These are phyloP conservation scores for Elachura formosa DNA, from an alignment of 2,113 vertebrate genomes.

Conservation along the genomic window DNA sequence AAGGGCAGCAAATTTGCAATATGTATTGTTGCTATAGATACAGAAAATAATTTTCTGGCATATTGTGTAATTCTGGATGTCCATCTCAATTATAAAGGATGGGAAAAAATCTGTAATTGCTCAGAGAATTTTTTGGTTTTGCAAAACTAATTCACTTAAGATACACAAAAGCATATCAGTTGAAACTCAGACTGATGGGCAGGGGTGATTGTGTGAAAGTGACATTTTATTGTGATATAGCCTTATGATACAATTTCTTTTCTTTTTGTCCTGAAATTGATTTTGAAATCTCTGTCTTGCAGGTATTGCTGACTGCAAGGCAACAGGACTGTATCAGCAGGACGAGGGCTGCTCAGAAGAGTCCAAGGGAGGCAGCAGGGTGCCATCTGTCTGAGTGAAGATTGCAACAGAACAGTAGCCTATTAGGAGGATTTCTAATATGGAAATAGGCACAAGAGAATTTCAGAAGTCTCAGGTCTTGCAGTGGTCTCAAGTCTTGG, in stretches of 20 bases:
- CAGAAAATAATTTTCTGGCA: background rate
- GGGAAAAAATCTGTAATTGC: background rate
- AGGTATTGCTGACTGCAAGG: background rate
- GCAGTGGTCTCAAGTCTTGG: background rate
- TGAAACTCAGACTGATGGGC: background rate
- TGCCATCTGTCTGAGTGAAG: background rate
- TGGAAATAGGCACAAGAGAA: background rate
- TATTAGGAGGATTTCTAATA: background rate
- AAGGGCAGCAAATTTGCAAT: background rate
- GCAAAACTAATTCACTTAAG: background rate
- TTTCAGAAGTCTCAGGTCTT: background rate
- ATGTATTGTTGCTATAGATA: background rate
- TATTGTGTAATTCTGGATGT: background rate
- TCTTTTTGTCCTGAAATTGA: background rate
- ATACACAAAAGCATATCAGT: accelerated
- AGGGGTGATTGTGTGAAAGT: background rate
- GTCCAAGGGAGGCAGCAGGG: background rate
- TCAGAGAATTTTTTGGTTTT: background rate
- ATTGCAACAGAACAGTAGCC: background rate
- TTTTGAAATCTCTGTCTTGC: background rate
- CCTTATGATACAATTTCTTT: background rate
- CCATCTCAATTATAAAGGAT: background rate
- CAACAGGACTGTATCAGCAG: background rate
- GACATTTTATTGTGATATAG: background rate
- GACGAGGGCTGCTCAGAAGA: background rate